Base-by-base conservation (phyloP, 1,140 invertebrate genomes). In the Dryas iulia region DNA sequence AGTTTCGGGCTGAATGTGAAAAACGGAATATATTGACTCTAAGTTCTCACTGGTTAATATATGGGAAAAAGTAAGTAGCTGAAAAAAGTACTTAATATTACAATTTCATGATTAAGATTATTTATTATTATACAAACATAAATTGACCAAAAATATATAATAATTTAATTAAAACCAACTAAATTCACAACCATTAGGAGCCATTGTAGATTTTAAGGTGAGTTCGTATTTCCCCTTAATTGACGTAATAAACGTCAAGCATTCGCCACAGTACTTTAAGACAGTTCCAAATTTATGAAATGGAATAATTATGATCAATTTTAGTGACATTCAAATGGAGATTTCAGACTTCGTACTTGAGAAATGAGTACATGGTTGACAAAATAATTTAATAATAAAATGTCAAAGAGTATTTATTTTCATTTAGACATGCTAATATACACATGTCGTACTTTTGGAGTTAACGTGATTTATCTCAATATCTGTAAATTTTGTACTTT, bases 171-270 rank as follows among this genome's bases (percentile, higher is more conserved):
- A n/a, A 47, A 47, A 18, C 14, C n/a, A 47, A 47, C 6, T 18
- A 18, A 47, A 47, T 47, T 18, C 14, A 18, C 14, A 77, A 79
- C 63, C 59, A 64, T 74, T 66, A 61, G 66, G 64, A 73, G 70
- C 39, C 6, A 47, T 47, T 47, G 39, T 47, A 47, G 1, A 47
- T 18, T 66, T 67, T 65, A 68, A 71, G 66, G 62, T 66, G 69
- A 58, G 66, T 74, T 76, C 72, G 85, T 84, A 86, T 85, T 84
- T 83, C 79, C 69, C 69, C 79, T 78, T 83, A 84, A 88, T 86
- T 88, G 75, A 83, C 75, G 79, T 76, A 79, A 85, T 86, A 85
- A 85, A 85, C 72, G 69, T 76, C 76, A 82, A 77, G 70, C 73
- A 74, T 76, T 86, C 74, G 60, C 75, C 77, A 71, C 70, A 78